phyloP scores from a whole-genome alignment of 2,797 vertebrate species.

The Hypotaenidia okinawae region DNA sequence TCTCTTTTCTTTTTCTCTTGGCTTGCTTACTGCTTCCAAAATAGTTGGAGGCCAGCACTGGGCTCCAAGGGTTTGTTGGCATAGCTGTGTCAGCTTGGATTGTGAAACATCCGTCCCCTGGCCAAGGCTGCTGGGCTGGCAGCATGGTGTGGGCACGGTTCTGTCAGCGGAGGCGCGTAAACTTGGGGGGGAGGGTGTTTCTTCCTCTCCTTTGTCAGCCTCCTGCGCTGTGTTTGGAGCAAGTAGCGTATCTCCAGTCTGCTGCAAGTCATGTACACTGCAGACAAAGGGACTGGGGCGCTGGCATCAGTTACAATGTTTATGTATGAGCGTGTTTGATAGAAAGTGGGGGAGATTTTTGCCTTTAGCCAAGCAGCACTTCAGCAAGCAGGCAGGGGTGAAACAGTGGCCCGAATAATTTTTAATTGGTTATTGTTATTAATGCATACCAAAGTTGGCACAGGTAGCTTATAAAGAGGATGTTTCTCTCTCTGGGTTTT shows the following conservation, averaged over 20 bases:
- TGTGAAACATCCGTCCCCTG: neutral
- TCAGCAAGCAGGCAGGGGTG: neutral
- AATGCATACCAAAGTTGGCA: neutral
- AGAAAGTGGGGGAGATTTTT: neutral
- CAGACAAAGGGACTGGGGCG: neutral
- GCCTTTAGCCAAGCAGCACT: neutral
- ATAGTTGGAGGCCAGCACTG: neutral
- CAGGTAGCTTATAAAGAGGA: neutral
- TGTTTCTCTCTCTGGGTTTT: neutral
- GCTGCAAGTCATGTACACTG: neutral
- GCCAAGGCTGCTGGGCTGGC: conserved; percentile 1
- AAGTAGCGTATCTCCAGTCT: neutral
- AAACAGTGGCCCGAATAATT: neutral
- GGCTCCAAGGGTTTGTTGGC: conserved; percentile 10
- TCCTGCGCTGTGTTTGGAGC: neutral
- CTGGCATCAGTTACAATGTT: neutral
- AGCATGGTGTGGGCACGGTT: rapidly evolving
- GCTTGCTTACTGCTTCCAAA: conserved; percentile 1
- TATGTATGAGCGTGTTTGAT: neutral
- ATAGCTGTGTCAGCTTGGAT: neutral
- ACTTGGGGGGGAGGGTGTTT: neutral
- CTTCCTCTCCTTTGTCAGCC: neutral
- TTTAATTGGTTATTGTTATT: neutral
- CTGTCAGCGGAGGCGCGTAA: rapidly evolving
- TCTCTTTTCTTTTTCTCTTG: neutral